These are phyloP conservation scores for Sipha maydis DNA, from an alignment of 2,888 invertebrate genomes.

Conservation along the genomic window DNA sequence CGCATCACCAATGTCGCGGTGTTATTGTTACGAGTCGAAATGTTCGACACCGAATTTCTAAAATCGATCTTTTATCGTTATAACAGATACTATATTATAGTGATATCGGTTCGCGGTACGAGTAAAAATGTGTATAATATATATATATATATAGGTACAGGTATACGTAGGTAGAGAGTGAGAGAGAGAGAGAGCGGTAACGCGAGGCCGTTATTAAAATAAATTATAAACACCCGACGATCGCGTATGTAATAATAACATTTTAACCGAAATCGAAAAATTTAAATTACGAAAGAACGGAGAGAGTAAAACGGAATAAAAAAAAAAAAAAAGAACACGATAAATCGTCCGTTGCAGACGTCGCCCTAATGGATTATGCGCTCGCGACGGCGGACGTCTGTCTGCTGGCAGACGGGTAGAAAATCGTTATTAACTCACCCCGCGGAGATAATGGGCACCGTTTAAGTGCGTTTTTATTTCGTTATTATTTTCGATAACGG, in stretches of 20 bases:
- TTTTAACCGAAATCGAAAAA: slow-evolving; percentile 13
- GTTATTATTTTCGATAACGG: slow-evolving; percentile 42
- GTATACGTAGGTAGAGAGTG: no score
- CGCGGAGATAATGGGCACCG: slow-evolving; percentile 52
- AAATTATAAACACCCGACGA: not conserved
- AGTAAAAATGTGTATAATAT: no score
- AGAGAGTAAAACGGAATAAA: not conserved
- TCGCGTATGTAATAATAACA: not conserved
- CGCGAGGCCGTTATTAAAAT: not conserved
- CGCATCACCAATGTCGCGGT: no score
- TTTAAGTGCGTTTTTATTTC: slow-evolving; percentile 42
- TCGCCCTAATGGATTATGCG: not conserved
- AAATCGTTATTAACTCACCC: slow-evolving; percentile 48
- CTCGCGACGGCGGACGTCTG: not conserved
- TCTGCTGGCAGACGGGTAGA: slow-evolving; percentile 36
- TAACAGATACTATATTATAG: no score
- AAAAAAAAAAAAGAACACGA: slow-evolving; percentile 1
- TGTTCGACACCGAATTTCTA: no score
- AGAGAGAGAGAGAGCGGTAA: not conserved
- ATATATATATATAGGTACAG: no score
- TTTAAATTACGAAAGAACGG: not conserved
- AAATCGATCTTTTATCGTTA: no score
- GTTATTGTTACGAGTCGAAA: no score
- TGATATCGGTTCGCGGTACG: no score
- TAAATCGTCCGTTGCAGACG: slow-evolving; percentile 27